Percentiles rank a stretch among this genome's conserved stretches.
phyloP scores from a whole-genome alignment of 2,888 invertebrate species.

The Plebejus anna region DNA sequence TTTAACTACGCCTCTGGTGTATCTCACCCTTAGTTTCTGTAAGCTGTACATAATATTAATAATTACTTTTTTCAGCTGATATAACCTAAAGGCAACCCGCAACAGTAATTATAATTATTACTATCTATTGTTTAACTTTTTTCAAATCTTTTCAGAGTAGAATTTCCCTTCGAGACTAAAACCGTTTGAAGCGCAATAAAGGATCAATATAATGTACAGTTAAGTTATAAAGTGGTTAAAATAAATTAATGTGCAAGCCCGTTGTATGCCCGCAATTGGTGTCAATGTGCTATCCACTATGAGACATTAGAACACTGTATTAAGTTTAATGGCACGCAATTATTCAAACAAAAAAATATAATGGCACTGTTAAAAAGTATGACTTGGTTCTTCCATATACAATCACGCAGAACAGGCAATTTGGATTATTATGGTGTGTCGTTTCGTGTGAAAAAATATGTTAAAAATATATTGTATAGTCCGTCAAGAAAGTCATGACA shows the following conservation, averaged over 20 bases:
- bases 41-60: no score
- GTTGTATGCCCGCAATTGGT: background rate
- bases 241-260: background rate
- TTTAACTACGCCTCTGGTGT: no score
- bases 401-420: background rate
- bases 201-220: background rate
- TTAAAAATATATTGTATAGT: background rate
- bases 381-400: constrained; percentile 2
- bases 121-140: no score
- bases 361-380: constrained; percentile 12
- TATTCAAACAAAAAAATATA: constrained; percentile 13
- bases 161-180: background rate
- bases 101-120: no score
- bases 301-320: background rate
- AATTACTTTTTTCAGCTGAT: no score
- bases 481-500: no score
- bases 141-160: no score
- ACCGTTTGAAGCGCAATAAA: background rate
- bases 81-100: no score
- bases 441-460: background rate
- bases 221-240: background rate
- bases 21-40: no score
- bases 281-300: constrained; percentile 5
- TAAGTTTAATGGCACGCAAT: constrained; percentile 16
- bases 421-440: background rate